Percentiles rank a stretch among this genome's conserved stretches.
phyloP scores from a whole-genome alignment of 2,888 invertebrate genomes.

The Galeopsomyia nigrocyanea region DNA sequence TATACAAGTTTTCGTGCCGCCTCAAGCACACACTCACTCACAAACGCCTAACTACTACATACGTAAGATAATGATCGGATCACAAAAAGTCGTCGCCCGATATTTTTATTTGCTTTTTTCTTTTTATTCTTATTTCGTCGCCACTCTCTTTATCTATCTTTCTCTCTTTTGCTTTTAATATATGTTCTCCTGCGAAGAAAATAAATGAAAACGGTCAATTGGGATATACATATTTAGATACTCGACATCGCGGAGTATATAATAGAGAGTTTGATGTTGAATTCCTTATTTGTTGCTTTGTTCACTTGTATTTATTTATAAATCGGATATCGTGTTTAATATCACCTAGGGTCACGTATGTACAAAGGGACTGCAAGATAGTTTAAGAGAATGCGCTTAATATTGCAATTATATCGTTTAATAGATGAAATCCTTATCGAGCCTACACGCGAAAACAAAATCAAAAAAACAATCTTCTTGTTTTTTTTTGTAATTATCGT shows the following conservation, averaged over 20 bases:
- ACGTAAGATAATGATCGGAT: slow-evolving; percentile 39
- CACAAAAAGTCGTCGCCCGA: slow-evolving; percentile 39
- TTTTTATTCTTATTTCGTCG: not conserved
- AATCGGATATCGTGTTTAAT: slow-evolving; percentile 63
- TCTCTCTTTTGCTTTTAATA: too few relatives aligned
- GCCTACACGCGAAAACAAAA: too few relatives aligned
- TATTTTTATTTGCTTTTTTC: not conserved
- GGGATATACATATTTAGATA: too few relatives aligned
- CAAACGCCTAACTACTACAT: slow-evolving; percentile 35
- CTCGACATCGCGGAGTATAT: too few relatives aligned
- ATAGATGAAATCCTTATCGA: too few relatives aligned
- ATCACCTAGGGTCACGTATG: slow-evolving; percentile 68
- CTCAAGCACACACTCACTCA: slow-evolving; percentile 4
- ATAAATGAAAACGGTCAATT: too few relatives aligned
- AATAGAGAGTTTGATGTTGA: too few relatives aligned
- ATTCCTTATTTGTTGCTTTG: too few relatives aligned
- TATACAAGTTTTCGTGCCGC: slow-evolving; percentile 52
- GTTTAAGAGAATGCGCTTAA: slow-evolving; percentile 56
- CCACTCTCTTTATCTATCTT: too few relatives aligned
- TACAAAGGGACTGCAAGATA: slow-evolving; percentile 63
- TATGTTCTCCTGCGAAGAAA: too few relatives aligned
- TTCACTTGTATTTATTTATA: slow-evolving; percentile 54
- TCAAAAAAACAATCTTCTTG: too few relatives aligned
- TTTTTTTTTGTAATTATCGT: too few relatives aligned
- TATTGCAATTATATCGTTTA: slow-evolving; percentile 65